Evolutionary conservation across 1,140 invertebrate genomes (phyloP).

Genomic region (Drosophila pruinosa): DNA sequence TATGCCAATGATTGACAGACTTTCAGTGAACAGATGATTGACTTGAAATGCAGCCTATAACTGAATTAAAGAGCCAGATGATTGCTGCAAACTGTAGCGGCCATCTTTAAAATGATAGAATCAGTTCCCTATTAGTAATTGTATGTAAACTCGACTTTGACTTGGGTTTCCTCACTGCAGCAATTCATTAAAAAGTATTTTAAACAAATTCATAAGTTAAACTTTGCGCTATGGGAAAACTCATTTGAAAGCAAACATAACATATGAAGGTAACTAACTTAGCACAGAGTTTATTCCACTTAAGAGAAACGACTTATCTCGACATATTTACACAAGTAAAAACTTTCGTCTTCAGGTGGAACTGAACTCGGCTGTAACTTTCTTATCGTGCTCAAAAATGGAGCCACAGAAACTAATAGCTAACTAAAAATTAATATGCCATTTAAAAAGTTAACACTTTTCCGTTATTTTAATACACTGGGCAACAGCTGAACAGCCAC

Average conservation of each 20-base stretch:
- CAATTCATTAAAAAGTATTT: constrained; percentile 13
- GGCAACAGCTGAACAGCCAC: constrained; percentile 49
- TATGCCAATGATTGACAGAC: constrained; percentile 15
- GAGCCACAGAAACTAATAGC: constrained; percentile 22
- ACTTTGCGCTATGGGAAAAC: constrained; percentile 18
- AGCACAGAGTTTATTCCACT: not conserved
- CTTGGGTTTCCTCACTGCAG: not conserved
- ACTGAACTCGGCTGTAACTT: constrained; percentile 7
- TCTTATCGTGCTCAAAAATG: not conserved
- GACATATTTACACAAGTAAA: constrained; percentile 10
- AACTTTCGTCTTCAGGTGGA: not conserved
- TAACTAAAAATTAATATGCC: constrained; percentile 69
- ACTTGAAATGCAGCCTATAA: not conserved
- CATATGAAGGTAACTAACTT: constrained; percentile 22
- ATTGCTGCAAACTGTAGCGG: not conserved
- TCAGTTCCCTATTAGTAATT: not conserved
- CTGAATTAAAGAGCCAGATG: not conserved
- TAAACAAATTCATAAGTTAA: constrained; percentile 9
- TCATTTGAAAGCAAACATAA: constrained; percentile 33
- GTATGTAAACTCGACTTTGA: not conserved
- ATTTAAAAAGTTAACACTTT: constrained; percentile 68
- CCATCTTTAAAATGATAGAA: not conserved
- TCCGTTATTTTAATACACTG: constrained; percentile 28
- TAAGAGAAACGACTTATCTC: constrained; percentile 2
- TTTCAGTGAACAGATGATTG: not conserved